phyloP scores from a whole-genome alignment of 1,140 invertebrate species.

The Conus betulinus region DNA sequence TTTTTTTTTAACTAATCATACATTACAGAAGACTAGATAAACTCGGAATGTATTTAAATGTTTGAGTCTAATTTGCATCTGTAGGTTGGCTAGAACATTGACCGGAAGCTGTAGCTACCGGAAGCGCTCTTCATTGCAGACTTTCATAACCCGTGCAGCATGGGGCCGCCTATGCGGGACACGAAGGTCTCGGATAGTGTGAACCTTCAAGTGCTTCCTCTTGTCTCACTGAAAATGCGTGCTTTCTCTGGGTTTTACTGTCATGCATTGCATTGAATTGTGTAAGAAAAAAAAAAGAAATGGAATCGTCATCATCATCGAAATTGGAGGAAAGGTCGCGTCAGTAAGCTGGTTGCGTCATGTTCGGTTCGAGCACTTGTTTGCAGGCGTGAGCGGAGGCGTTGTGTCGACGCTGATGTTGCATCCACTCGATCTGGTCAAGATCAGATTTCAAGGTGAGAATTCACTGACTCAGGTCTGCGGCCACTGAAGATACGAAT shows the following conservation, averaged over 20 bases:
- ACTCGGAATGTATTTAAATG: no score
- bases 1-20: no score
- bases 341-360: conserved; percentile 40
- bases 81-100: no score
- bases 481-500: no score
- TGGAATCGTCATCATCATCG: conserved; percentile 1
- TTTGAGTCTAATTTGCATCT: no score
- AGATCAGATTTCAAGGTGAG: conserved; percentile 89
- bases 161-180: not conserved
- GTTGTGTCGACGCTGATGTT: conserved; percentile 88
- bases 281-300: not conserved
- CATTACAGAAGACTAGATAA: no score
- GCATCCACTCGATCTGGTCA: conserved; percentile 94
- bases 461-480: no score
- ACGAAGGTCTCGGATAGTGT: not conserved
- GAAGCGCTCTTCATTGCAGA: not conserved
- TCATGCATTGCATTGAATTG: not conserved
- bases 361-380: conserved; percentile 92
- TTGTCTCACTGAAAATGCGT: not conserved
- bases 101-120: not conserved
- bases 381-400: conserved; percentile 95
- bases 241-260: not conserved
- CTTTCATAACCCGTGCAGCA: not conserved
- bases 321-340: not conserved
- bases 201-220: not conserved